Evolutionary conservation across 2,888 invertebrate genomes (phyloP).

Genomic region (Autographa gamma): DNA sequence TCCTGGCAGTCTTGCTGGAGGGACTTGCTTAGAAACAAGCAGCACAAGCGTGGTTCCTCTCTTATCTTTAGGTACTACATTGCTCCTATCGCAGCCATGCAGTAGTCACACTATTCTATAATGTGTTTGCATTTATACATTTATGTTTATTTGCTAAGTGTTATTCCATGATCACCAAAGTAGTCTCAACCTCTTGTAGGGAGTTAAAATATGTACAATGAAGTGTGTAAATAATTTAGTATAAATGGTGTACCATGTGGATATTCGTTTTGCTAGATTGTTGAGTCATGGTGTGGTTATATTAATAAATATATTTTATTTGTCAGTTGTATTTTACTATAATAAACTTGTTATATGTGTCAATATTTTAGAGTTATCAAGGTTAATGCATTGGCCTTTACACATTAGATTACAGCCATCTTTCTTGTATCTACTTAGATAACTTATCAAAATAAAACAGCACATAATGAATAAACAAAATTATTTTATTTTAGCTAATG

Average conservation of each 20-base stretch:
- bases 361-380: conserved; percentile 31
- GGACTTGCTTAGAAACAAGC: conserved; percentile 92
- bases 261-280: conserved; percentile 85
- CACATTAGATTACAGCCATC: conserved; percentile 32
- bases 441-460: conserved; percentile 52
- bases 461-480: conserved; percentile 35
- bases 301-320: conserved; percentile 85
- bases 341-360: conserved; percentile 26
- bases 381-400: conserved; percentile 37
- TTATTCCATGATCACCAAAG: conserved; percentile 86
- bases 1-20: conserved; percentile 96
- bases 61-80: conserved; percentile 93
- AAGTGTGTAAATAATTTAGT: conserved; percentile 86
- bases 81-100: conserved; percentile 82
- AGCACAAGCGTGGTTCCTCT: conserved; percentile 96
- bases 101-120: conserved; percentile 71
- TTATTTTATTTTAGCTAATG: conserved; percentile 84
- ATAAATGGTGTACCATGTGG: conserved; percentile 84
- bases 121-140: conserved; percentile 81
- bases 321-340: conserved; percentile 65
- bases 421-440: conserved; percentile 46
- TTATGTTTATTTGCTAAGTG: conserved; percentile 86
- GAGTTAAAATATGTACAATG: conserved; percentile 75
- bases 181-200: conserved; percentile 78
- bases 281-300: conserved; percentile 82